Percentiles rank a stretch among this genome's conserved stretches.
These are phyloP conservation scores for Rhynchomys soricoides DNA, from an alignment of 2,113 vertebrate genomes.

Conservation along the genomic window DNA sequence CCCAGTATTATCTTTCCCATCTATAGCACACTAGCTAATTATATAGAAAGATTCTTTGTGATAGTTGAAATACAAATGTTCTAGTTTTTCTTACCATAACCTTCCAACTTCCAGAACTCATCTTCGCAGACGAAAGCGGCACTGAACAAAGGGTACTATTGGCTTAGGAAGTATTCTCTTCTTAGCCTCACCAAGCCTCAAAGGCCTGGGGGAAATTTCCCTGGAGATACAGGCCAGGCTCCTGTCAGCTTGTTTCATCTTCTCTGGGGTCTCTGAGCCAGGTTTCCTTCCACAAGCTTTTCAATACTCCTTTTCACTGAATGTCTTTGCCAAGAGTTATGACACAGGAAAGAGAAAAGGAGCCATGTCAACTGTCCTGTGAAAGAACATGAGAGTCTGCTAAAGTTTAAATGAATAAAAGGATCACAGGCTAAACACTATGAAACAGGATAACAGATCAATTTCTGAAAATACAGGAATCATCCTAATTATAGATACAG, in stretches of 20 bases:
- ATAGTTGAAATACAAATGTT: neutral
- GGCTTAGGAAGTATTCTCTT: constrained; percentile 38
- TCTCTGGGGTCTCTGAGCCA: constrained; percentile 53
- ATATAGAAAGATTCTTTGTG: neutral
- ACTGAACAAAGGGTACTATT: constrained; percentile 17
- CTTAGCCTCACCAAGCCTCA: constrained; percentile 23
- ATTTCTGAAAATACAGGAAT: constrained; percentile 72
- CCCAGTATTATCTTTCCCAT: neutral
- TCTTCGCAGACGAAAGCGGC: neutral
- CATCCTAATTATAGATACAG: constrained; percentile 71
- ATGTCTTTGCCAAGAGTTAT: constrained; percentile 77
- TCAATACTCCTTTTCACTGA: constrained; percentile 57
- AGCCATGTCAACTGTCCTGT: constrained; percentile 69
- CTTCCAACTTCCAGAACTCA: constrained; percentile 41
- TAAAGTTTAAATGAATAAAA: constrained; percentile 77
- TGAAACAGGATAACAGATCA: constrained; percentile 68
- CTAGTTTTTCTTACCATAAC: constrained; percentile 5
- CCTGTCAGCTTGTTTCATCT: constrained; percentile 41
- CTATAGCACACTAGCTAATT: neutral
- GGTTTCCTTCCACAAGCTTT: neutral
- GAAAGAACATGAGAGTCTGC: constrained; percentile 77
- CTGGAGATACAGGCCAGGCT: constrained; percentile 34
- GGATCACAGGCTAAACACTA: constrained; percentile 77
- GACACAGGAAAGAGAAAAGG: constrained; percentile 69
- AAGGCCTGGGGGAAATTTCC: constrained; percentile 52